Base-by-base conservation (phyloP, 1,140 invertebrate genomes). In the Polypedilum pembai region DNA sequence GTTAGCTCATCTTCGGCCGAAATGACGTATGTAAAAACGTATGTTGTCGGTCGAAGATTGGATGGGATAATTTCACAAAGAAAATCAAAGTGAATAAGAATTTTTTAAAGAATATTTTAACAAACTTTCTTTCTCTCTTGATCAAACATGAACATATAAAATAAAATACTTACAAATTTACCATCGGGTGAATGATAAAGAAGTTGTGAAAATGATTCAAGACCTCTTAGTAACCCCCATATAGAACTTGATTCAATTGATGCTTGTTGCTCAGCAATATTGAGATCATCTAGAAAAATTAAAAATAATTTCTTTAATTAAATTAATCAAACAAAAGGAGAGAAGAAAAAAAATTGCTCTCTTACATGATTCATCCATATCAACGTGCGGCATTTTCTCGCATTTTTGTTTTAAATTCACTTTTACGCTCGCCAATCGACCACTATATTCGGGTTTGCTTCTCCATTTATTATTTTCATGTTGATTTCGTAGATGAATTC, bases 151-250 rank as follows among this genome's bases (percentile, higher is more conserved):
- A n/a, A n/a, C n/a, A n/a, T n/a, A n/a, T n/a, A n/a, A n/a, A n/a
- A n/a, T n/a, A n/a, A n/a, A n/a, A n/a, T 40, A 82, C 76, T 84
- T 80, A 86, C 85, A 72, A 79, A 80, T 7, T 80, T 75, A 33
- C 82, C 80, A 75, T 84, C 80, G 1, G 83, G 81, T 40, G 82
- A 78, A 0, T 85, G 74, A 76, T 86, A 85, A 4, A 91, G 80
- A 0, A 92, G 79, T 77, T 95, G 92, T 0, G 87, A 86, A 79
- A 93, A 92, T 1, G 91, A 91, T 83, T 95, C 92, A 45, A 94
- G 80, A 0, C 92, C 93, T 77, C 90, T 82, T 18, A 95, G 78
- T 72, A 89, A 85, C 12, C 92, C 93, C 93, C 93, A 95, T 75
- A 93, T 84, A 0, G 86, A 85, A 3, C 82, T 76, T 74, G 85